A percentile compares a stretch with the other conserved stretches of the same genome.
phyloP scores from a whole-genome alignment of 2,113 vertebrate genomes.

The Cephalopholis sonnerati region DNA sequence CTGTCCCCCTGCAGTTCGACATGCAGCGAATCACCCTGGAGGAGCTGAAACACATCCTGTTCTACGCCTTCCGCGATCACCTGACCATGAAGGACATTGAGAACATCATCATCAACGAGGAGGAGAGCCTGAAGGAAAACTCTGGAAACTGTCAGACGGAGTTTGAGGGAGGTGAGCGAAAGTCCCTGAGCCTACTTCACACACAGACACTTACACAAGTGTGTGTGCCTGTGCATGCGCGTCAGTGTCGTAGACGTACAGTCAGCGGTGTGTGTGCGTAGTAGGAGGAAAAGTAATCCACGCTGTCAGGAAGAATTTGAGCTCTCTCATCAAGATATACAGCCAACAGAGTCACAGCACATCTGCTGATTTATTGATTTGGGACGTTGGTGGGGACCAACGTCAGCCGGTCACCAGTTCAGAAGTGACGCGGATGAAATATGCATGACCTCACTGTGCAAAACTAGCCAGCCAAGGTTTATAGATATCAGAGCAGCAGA shows the following conservation, averaged over 20 bases:
- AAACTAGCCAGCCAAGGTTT: constrained; percentile 60
- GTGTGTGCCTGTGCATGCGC: constrained; percentile 31
- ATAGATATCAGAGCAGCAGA: constrained; percentile 41
- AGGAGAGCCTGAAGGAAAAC: constrained; percentile 97
- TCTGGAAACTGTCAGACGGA: constrained; percentile 96
- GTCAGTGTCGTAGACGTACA: constrained; percentile 7
- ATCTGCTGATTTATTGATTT: constrained; percentile 74
- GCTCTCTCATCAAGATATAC: constrained; percentile 30
- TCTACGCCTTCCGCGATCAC: constrained; percentile 98
- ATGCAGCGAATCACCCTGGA: constrained; percentile 98
- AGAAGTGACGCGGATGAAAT: constrained; percentile 49
- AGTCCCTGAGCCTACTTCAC: constrained; percentile 8
- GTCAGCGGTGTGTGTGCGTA: constrained; percentile 14
- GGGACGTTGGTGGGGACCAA: constrained; percentile 2
- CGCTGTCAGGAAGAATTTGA: constrained; percentile 58
- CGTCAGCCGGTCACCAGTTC: constrained; percentile 60
- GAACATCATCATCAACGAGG: constrained; percentile 99
- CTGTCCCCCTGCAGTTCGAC: constrained; percentile 89
- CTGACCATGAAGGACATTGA: constrained; percentile 99
- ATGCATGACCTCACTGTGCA: constrained; percentile 59
- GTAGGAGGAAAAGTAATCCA: background rate
- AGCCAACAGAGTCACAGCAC: constrained; percentile 32
- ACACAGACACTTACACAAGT: background rate
- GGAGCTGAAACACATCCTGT: constrained; percentile 98
- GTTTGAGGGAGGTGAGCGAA: constrained; percentile 91